Evolutionary conservation across 2,113 vertebrate species (phyloP).

Genomic region (Callopanchax toddi): DNA sequence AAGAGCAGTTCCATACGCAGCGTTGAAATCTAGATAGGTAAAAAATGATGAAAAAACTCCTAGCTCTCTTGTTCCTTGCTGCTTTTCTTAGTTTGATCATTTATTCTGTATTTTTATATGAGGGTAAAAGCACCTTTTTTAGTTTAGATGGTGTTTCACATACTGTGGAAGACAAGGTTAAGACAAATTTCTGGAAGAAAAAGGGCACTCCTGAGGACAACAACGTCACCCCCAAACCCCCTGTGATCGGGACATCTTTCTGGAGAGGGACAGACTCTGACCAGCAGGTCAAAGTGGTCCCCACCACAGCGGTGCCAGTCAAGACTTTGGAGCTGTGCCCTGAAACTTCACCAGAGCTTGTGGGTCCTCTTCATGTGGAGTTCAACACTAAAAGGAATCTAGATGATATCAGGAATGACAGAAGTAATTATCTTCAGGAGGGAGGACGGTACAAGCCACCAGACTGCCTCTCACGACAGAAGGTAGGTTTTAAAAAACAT

Average conservation of each 20-base stretch:
- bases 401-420: constrained; percentile 23
- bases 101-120: neutral
- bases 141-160: accelerated
- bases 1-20: neutral
- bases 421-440: constrained; percentile 68
- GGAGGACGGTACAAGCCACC: constrained; percentile 86
- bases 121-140: accelerated
- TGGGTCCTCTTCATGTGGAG: constrained; percentile 85
- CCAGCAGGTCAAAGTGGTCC: accelerated
- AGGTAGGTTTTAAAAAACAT: constrained; percentile 54
- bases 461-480: constrained; percentile 86
- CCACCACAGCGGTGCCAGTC: accelerated
- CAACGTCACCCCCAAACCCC: neutral
- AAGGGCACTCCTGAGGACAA: accelerated
- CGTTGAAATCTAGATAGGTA: neutral
- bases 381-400: constrained; percentile 79
- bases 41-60: constrained; percentile 21
- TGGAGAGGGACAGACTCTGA: accelerated
- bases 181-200: accelerated
- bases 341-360: constrained; percentile 49
- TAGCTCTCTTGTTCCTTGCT: neutral
- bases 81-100: neutral
- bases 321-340: constrained; percentile 48
- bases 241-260: accelerated
- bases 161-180: accelerated